Base-by-base conservation (phyloP, 2,888 invertebrate species). In the Leptinotarsa tumamoca region DNA sequence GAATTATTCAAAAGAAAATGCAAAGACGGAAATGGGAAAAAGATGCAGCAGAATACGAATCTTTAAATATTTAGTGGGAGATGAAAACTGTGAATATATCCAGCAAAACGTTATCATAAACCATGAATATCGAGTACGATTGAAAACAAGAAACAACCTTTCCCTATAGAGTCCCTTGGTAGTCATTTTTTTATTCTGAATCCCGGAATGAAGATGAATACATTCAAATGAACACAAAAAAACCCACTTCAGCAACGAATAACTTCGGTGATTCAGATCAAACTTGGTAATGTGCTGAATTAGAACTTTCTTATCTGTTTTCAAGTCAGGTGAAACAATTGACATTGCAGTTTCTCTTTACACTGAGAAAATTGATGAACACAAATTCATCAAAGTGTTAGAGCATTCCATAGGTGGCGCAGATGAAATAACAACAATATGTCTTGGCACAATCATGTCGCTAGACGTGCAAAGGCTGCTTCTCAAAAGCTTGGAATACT, bases 211-310 rank as follows among this genome's bases (percentile, higher is more conserved):
- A 21, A 58, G 23, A 23, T 58, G 14, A 23, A 58, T 58, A 58
- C 15, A 27, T 58, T 58, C 58, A 58, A 58, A 58, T 23, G 58
- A 27, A 58, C 23, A 21, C 21, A 58, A 15, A 58, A 58, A 58
- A 58, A 58, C 23, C 23, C 15, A 23, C 23, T 58, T 58, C 23
- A 23, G 23, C 4, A 58, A 58, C 15, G 23, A 58, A 58, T 27
- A 23, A 58, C 23, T 58, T 23, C 3, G 21, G 14, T 58, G 23
- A 58, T 58, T 58, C 58, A 27, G 58, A 58, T 58, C 13, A 13
- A 23, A 23, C 23, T 58, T 23, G 23, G 23, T 13, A 58, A 58
- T 21, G 58, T 58, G 58, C 58, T 27, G 23, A 23, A 58, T 58
- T 23, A 23, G 14, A 58, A 17, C 58, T 58, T 23, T 58, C 7